Evolutionary conservation across 2,888 invertebrate genomes (phyloP).

Genomic region (Iselma pallidipennis): DNA sequence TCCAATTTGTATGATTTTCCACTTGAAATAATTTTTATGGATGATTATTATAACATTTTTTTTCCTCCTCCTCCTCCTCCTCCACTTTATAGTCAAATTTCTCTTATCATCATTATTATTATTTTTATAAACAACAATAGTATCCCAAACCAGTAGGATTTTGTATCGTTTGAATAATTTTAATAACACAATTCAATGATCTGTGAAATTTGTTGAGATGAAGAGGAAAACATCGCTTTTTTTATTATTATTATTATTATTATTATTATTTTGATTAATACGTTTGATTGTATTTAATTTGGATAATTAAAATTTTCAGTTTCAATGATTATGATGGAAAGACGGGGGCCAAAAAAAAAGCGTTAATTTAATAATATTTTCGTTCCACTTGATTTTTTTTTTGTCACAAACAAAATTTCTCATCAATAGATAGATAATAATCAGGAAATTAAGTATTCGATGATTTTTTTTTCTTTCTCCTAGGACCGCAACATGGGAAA

Average conservation of each 20-base stretch:
- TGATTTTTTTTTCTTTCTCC: slow-evolving; percentile 31
- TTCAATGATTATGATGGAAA: slow-evolving; percentile 11
- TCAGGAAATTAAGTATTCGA: neutral
- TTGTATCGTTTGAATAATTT: neutral
- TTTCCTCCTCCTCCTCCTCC: no score
- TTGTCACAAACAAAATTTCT: no score
- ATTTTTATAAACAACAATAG: neutral
- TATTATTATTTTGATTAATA: no score
- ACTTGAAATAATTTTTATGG: neutral
- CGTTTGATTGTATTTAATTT: neutral
- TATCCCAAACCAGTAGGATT: no score
- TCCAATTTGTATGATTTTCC: neutral
- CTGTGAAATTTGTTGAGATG: neutral
- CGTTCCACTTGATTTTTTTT: no score
- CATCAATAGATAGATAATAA: neutral
- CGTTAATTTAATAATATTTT: no score
- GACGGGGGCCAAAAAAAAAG: slow-evolving; percentile 2
- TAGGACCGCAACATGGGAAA: slow-evolving; percentile 73
- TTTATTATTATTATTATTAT: no score
- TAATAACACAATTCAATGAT: neutral
- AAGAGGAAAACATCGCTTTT: no score
- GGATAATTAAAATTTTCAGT: slow-evolving; percentile 2
- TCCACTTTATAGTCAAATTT: no score
- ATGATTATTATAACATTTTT: no score
- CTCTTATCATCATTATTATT: neutral